Evolutionary conservation across 2,113 vertebrate genomes (phyloP).

Genomic region (Balaenoptera acutorostrata): DNA sequence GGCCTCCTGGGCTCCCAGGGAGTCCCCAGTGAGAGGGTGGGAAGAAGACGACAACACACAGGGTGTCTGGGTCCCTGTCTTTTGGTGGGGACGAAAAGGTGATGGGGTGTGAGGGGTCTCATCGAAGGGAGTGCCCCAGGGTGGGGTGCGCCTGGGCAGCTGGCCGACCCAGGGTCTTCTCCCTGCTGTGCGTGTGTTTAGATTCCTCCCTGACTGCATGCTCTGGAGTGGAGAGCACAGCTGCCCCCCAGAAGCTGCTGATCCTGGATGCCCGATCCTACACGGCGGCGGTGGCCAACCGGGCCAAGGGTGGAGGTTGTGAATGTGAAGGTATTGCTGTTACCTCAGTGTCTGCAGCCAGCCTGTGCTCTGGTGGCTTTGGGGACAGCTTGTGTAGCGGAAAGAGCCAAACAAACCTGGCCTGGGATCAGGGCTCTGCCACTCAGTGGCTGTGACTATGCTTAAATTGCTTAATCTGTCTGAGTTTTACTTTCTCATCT

Average conservation of each 20-base stretch:
- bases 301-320: constrained; percentile 98
- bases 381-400: background rate
- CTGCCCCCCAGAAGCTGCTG: constrained; percentile 92
- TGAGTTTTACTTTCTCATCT: constrained; percentile 17
- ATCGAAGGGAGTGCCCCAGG: background rate
- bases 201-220: constrained; percentile 92
- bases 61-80: background rate
- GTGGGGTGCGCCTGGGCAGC: background rate
- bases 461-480: background rate
- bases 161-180: background rate
- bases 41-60: background rate
- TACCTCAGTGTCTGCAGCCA: background rate
- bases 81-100: background rate
- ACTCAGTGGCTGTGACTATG: background rate
- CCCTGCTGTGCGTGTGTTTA: constrained; percentile 65
- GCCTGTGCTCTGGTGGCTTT: background rate
- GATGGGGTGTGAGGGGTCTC: background rate
- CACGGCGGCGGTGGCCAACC: constrained; percentile 96
- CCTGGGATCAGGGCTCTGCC: background rate
- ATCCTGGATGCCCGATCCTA: constrained; percentile 98
- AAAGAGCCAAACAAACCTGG: background rate
- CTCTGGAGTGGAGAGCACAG: constrained; percentile 86
- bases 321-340: constrained; percentile 92
- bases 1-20: background rate
- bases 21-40: background rate